A percentile compares a stretch with the other conserved stretches of the same genome.
phyloP scores from a whole-genome alignment of 2,113 vertebrate genomes.

The Ahaetulla prasina region DNA sequence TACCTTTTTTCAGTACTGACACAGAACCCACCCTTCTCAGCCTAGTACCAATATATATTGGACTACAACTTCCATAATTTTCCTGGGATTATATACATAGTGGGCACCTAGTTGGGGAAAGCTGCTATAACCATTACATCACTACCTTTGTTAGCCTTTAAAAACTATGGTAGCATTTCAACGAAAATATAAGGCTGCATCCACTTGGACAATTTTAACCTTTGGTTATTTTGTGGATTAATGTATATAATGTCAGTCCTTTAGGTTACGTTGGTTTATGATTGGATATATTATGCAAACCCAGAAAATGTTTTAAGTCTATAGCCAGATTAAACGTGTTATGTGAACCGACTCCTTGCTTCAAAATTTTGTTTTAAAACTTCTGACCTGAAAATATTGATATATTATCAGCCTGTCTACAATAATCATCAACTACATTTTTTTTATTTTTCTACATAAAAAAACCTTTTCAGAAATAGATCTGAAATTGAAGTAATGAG shows the following conservation, averaged over 20 bases:
- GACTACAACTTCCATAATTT: not conserved
- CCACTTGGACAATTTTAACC: not conserved
- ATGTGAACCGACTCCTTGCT: not conserved
- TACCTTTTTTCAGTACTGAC: not conserved
- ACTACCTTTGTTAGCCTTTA: not conserved
- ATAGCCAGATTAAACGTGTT: not conserved
- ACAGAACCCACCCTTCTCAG: not conserved
- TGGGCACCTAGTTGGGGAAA: not conserved
- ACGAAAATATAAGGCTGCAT: not conserved
- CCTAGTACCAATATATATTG: not conserved
- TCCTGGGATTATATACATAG: not conserved
- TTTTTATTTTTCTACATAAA: not conserved
- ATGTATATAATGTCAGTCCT: not conserved
- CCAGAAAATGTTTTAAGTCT: not conserved
- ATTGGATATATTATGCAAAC: not conserved
- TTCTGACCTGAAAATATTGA: not conserved
- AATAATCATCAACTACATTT: not conserved
- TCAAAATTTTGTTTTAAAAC: not conserved
- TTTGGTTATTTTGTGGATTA: not conserved
- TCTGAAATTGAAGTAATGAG: not conserved
- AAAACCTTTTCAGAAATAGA: not conserved
- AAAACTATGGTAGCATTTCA: not conserved
- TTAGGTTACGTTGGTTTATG: not conserved
- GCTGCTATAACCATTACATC: not conserved
- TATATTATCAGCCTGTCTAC: not conserved